These are phyloP conservation scores for Seriola rivoliana DNA, from an alignment of 2,113 vertebrate species.

Conservation along the genomic window DNA sequence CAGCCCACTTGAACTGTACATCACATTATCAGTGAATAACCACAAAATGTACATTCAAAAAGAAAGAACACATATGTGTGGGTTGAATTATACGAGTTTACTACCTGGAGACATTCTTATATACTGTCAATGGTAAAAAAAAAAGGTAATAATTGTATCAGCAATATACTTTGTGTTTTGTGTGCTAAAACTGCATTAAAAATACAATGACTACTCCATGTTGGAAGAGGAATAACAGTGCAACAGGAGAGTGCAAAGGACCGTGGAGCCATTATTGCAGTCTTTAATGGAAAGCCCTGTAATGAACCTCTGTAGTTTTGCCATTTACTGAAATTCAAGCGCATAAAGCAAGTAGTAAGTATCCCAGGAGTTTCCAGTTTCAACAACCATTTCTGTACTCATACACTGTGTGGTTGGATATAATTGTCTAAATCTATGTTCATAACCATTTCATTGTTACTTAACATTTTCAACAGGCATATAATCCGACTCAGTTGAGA, in stretches of 20 bases:
- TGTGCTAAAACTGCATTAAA: background rate
- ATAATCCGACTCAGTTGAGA: background rate
- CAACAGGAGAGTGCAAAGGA: background rate
- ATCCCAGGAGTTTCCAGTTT: too few relatives aligned
- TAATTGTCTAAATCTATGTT: background rate
- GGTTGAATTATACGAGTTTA: too few relatives aligned
- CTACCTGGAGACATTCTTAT: background rate
- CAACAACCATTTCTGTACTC: background rate
- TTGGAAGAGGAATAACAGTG: background rate
- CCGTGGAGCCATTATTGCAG: background rate
- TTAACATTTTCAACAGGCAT: background rate
- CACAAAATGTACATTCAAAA: too few relatives aligned
- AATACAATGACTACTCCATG: background rate
- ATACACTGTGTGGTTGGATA: background rate
- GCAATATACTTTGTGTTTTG: background rate
- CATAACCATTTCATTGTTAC: background rate
- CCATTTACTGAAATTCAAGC: background rate
- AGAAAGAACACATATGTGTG: too few relatives aligned
- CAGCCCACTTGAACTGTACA: too few relatives aligned
- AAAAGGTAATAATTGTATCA: background rate
- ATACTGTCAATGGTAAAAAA: background rate
- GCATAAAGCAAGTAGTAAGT: background rate
- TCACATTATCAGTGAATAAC: too few relatives aligned
- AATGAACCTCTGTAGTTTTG: background rate
- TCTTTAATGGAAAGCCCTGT: background rate